Evolutionary conservation across 2,888 invertebrate species (phyloP), one percentile per base, ranked within the genome.

Genomic region (Hedya salicella): DNA sequence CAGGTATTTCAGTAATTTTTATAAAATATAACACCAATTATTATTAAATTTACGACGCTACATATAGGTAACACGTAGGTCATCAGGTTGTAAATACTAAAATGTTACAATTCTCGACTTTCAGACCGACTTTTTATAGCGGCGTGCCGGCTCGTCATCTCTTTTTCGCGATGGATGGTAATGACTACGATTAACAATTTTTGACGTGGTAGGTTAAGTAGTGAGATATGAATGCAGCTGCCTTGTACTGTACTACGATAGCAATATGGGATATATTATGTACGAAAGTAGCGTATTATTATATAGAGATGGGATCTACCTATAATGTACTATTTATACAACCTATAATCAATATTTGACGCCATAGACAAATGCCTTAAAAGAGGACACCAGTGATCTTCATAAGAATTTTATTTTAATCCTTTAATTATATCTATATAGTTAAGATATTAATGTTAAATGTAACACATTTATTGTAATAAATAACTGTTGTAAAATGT

Each of bases 401-500:
- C 64, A 63, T 62, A 67, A 63, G 53, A 67, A 63, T 62, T 44
- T 39, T 61, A 67, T 68, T 66, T 63, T 64, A 65, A 62, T 67
- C 53, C 56, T 68, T 65, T 70, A 69, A 66, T 62, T 68, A 72
- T 75, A 73, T 79, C 78, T 79, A 82, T 78, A 81, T 78, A 76
- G 78, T 75, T 73, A 76, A 73, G 76, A 73, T 75, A 79, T 75
- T 75, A 78, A 79, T 74, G 76, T 78, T 73, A 73, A 75, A 71
- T 77, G 71, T 82, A 85, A 86, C 80, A 78, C 70, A 75, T 78
- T 76, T 83, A 80, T 78, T 84, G 76, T 82, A 83, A 81, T 81
- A 82, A 85, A 87, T 88, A 88, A 86, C 84, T 90, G 88, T 89
- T 91, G 88, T 88, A 87, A 86, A 89, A 89, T 91, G 89, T 92